Evolutionary conservation across 1,140 invertebrate genomes (phyloP), one percentile per base, ranked within the genome.

Genomic region (Diachasma alloeum): DNA sequence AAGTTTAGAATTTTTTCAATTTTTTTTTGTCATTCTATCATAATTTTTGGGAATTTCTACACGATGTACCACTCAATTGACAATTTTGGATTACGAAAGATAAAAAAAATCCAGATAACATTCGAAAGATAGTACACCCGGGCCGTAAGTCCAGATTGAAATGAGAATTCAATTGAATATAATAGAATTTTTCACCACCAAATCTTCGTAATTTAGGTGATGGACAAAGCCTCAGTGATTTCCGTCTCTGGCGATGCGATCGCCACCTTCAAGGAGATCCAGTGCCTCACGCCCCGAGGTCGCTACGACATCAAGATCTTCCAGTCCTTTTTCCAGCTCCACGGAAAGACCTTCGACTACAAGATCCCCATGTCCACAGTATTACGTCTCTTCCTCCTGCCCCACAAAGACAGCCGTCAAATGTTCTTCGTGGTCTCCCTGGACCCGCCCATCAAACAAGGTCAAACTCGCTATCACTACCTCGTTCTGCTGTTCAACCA

Each of bases 281-380:
- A 99, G 81, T 99, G 98, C 90, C 94, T 99, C 56, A 99, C 99
- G 63, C 99, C 99, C 77, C 95, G 98, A 91, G 99, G 99, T 93
- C 97, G 99, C 78, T 99, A 99, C 87, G 99, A 99, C 87, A 98
- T 99, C 88, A 99, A 99, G 91, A 94, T 99, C 56, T 99, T 98
- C 86, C 95, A 96, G 74, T 94, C 96, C 1, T 99, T 99, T 89
- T 96, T 99, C 84, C 98, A 99, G 91, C 93, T 99, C 71, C 99
- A 99, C 87, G 99, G 99, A 90, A 99, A 99, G 93, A 99, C 99
- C 0, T 99, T 99, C 88, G 98, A 99, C 91, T 99, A 99, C 90
- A 99, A 99, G 90, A 99, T 99, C 81, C 97, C 98, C 0, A 96
- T 98, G 92, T 96, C 96, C 0, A 98, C 97, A 0, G 97, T 99